These are phyloP conservation scores for Circaetus gallicus DNA, from an alignment of 2,113 vertebrate genomes.

Conservation along the genomic window DNA sequence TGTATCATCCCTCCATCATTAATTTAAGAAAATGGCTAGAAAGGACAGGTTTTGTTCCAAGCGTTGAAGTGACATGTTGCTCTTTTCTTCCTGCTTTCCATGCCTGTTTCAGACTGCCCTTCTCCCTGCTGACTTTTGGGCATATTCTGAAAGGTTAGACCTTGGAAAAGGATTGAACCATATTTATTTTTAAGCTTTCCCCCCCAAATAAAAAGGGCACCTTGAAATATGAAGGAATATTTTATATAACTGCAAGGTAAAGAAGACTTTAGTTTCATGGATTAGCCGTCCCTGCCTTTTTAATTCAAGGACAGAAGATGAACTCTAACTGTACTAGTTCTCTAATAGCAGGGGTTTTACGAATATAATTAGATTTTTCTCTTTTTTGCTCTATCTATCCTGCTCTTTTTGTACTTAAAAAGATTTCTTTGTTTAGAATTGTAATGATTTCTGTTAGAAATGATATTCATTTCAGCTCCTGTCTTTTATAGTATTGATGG, in stretches of 20 bases:
- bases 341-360: neutral
- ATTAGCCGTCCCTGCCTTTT: neutral
- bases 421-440: constrained; percentile 49
- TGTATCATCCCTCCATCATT: neutral
- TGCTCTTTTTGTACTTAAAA: neutral
- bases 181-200: neutral
- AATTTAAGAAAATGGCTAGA: neutral
- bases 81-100: neutral
- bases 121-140: neutral
- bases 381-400: neutral
- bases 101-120: neutral
- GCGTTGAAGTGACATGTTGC: neutral
- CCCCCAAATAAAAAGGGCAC: neutral
- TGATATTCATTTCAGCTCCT: constrained; percentile 35
- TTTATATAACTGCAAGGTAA: constrained; percentile 20
- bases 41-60: neutral
- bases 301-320: constrained; percentile 49
- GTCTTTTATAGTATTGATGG: constrained; percentile 22
- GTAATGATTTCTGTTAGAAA: constrained; percentile 45
- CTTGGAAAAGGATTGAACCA: neutral
- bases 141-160: neutral
- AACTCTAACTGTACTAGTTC: neutral
- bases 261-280: neutral
- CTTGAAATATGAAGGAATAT: constrained; percentile 25
- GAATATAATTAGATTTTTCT: constrained; percentile 40